Base-by-base conservation (phyloP, 2,113 vertebrate genomes). In the Oryzias woworae region DNA sequence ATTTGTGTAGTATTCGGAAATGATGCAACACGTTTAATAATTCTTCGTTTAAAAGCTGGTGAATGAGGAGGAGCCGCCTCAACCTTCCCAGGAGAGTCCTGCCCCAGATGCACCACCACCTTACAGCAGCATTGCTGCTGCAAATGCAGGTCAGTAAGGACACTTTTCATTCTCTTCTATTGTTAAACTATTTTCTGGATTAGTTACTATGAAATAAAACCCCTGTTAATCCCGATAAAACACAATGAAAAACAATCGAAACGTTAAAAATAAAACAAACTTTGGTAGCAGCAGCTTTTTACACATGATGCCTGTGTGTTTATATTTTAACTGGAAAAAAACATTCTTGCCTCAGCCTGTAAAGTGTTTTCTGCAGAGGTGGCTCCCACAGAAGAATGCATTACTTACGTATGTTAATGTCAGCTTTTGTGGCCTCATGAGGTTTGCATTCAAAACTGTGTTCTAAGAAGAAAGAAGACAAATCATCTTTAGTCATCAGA, bases 121-220 rank as follows among this genome's bases (percentile, higher is more conserved):
- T 4, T 99, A 99, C 90, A 98, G 95, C 93, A 98, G 96, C 84
- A 82, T 97, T 31, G 91, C 94, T 78, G 92, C 92, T 0, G 96
- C 95, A 52, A 94, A 82, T 31, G 90, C 95, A 93, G 95, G 96
- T 98, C 67, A 71, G 48, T 4, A 62, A 48, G 31, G 36, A 13
- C 53, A 26, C 36, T 28, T 28, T 1, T 5, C 41, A 42, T 41
- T 24, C 8, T 46, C 17, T 36, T 28, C n/a, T 2, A 2, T 20
- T 26, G 17, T 28, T 45, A 12, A 0, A 36, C 26, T 4, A 55
- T 24, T 74, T 28, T 31, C 42, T 31, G 6, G 60, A 26, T 15
- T 18, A 13, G 4, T 60, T 20, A 24, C 6, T 14, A 15, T 48
- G 23, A 20, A 20, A 1, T 6, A 28, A 4, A 8, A 1, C 1